Evolutionary conservation across 1,140 invertebrate genomes (phyloP), one percentile per base, ranked within the genome.

Genomic region (Sinella curviseta): DNA sequence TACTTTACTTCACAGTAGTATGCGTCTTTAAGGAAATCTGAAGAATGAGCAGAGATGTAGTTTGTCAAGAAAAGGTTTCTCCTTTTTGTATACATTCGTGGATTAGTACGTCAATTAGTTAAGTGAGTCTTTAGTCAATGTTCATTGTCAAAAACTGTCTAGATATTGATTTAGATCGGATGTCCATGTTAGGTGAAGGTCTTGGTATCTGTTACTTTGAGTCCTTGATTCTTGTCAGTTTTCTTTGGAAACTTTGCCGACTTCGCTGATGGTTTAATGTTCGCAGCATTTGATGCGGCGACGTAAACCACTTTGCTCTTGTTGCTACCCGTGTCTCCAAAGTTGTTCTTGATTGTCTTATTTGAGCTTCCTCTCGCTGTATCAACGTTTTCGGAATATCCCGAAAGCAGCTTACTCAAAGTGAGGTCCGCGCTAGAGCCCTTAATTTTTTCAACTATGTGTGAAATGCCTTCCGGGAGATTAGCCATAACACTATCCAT

Each of bases 391-490:
- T 30, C 12, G 8, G 65, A 30, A 4, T 60, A 4, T 14, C 12
- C 12, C 8, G 8, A 12, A 8, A 48, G 39, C 8, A 48, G 39
- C 57, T 17, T 60, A n/a, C 12, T 17, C 57, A 60, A 60, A 3
- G 14, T 17, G 12, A 60, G 24, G 24, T 60, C 57, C 3, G 57
- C 57, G 24, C 65, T 70, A 31, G 48, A 34, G 26, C 55, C 74
- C 34, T 82, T 74, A 16, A 82, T 73, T 80, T 80, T 80, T 0
- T 77, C 79, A 34, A 80, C 20, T 31, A 80, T 77, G 14, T 80
- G 77, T 12, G 16, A 35, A 2, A 80, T 24, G 39, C 77, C 79
- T 30, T 77, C 57, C 0, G 76, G 76, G 16, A 80, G 48, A 26
- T 67, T 78, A 0, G 79, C 74, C 74, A 77, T 77, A 26, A 83